Base-by-base conservation (phyloP, 2,113 vertebrate species). In the Dromaius novaehollandiae region DNA sequence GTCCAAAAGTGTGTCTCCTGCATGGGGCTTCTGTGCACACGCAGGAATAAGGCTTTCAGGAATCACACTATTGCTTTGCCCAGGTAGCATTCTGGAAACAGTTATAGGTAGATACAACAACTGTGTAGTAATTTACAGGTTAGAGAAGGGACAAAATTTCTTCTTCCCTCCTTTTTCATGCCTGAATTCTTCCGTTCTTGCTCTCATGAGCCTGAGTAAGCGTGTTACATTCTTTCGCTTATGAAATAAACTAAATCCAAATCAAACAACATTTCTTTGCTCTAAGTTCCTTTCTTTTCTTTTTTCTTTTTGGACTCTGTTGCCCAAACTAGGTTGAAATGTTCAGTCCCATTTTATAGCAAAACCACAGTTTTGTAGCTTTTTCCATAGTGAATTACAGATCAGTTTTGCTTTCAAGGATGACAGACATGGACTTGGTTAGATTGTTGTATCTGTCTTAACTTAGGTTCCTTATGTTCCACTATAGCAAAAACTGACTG, bases 351-450 rank as follows among this genome's bases (percentile, higher is more conserved):
- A 68, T 94, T 95, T 96, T 85, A 87, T 68, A 96, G 70, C 38
- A 97, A 97, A 96, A 86, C 92, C 86, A 92, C 60, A 90, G 10
- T 93, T 93, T 55, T 96, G 65, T 97, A 95, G 73, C 21, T 95
- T 96, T 96, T 97, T 95, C 87, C 93, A 87, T 66, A 53, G 77
- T 95, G 95, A 97, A 94, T 95, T 97, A 92, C 61, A 95, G 90
- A 97, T 96, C 91, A 92, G 56, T 92, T 97, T 97, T 97, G 55
- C 64, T 96, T 97, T 97, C 85, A 96, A 82, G 76, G 96, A 86
- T 97, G 93, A 92, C 90, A 97, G 93, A 95, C 88, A 81, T 34
- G 36, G 79, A 69, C 53, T 96, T 96, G 70, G 50, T 95, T 91
- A 89, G 50, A 70, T 18, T 94, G 86, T 96, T 95, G 61, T 92